Evolutionary conservation across 2,888 invertebrate genomes (phyloP).

Genomic region (Chaetoderma sp.): DNA sequence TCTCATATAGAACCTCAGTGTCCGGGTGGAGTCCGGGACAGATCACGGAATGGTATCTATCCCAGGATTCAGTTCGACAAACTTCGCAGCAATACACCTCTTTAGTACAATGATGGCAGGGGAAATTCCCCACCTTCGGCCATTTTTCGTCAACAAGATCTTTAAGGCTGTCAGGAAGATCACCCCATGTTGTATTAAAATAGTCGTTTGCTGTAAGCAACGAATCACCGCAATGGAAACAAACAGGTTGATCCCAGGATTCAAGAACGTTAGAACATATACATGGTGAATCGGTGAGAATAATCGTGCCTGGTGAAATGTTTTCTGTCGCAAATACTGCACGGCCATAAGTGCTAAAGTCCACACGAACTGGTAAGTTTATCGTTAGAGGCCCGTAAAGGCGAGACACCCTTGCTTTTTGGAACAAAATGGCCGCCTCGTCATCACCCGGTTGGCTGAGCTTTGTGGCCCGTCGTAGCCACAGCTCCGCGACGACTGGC

Average conservation of each 20-base stretch:
- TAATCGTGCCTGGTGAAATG: slow-evolving; percentile 72
- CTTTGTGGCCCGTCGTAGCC: slow-evolving; percentile 54
- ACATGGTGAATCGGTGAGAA: slow-evolving; percentile 89
- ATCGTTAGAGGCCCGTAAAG: slow-evolving; percentile 53
- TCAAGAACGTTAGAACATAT: slow-evolving; percentile 85
- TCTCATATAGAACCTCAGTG: slow-evolving; percentile 22
- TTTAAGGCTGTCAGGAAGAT: slow-evolving; percentile 31
- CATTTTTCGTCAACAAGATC: slow-evolving; percentile 46
- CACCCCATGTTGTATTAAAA: too few relatives aligned
- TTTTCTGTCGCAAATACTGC: slow-evolving; percentile 80
- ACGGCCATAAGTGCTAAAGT: slow-evolving; percentile 76
- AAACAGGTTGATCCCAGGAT: slow-evolving; percentile 84
- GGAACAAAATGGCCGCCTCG: slow-evolving; percentile 50
- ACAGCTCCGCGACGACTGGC: slow-evolving; percentile 58
- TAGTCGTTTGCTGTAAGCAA: slow-evolving; percentile 86
- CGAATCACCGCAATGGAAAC: slow-evolving; percentile 90
- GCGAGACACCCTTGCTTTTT: slow-evolving; percentile 55
- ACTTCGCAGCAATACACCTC: slow-evolving; percentile 71
- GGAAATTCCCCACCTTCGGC: slow-evolving; percentile 46
- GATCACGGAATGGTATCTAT: slow-evolving; percentile 81
- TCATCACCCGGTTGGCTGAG: slow-evolving; percentile 42
- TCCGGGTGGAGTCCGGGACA: slow-evolving; percentile 72
- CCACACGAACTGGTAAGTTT: slow-evolving; percentile 49
- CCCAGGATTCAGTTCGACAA: slow-evolving; percentile 78
- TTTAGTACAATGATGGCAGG: slow-evolving; percentile 44